These are phyloP conservation scores for Caenorhabditis japonica DNA, from an alignment of 2,888 invertebrate genomes.

Conservation along the genomic window DNA sequence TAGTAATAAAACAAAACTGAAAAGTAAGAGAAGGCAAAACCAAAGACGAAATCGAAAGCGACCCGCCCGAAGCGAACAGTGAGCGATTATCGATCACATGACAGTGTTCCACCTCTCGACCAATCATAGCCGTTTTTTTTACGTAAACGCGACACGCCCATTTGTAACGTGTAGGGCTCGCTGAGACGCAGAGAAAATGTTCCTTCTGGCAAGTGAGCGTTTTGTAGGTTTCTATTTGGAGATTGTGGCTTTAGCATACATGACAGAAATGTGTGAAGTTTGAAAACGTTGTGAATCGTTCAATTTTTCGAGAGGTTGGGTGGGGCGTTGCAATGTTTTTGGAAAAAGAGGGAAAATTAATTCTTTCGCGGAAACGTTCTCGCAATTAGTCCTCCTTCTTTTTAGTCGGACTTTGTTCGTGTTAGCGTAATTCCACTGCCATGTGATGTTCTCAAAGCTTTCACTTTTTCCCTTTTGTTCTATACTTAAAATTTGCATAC, in stretches of 20 bases:
- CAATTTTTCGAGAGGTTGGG: no score
- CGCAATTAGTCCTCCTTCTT: conserved; percentile 38
- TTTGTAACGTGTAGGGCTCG: background rate
- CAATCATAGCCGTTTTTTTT: conserved; percentile 36
- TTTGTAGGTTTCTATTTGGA: background rate
- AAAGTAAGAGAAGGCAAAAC: conserved; percentile 11
- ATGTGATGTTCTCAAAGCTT: conserved; percentile 29
- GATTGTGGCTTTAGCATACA: no score
- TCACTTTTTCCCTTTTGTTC: conserved; percentile 23
- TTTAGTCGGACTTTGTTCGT: conserved; percentile 34
- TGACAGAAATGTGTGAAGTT: no score
- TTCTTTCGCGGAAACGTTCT: conserved; percentile 35
- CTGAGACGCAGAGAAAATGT: conserved; percentile 30
- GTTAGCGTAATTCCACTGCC: background rate
- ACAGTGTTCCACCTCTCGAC: conserved; percentile 18
- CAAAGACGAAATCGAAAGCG: no score
- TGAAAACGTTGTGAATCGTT: no score
- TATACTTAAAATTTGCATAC: no score
- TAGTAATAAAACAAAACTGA: conserved; percentile 21
- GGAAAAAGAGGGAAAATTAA: conserved; percentile 1
- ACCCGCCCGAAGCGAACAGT: conserved; percentile 17
- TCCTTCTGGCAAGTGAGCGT: background rate
- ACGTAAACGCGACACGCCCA: background rate
- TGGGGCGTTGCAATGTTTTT: conserved; percentile 31
- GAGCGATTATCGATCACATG: conserved; percentile 23